A percentile compares a stretch with the other conserved stretches of the same genome.
Evolutionary conservation across 2,888 invertebrate species (phyloP).

Genomic region (Drosophila putrida): DNA sequence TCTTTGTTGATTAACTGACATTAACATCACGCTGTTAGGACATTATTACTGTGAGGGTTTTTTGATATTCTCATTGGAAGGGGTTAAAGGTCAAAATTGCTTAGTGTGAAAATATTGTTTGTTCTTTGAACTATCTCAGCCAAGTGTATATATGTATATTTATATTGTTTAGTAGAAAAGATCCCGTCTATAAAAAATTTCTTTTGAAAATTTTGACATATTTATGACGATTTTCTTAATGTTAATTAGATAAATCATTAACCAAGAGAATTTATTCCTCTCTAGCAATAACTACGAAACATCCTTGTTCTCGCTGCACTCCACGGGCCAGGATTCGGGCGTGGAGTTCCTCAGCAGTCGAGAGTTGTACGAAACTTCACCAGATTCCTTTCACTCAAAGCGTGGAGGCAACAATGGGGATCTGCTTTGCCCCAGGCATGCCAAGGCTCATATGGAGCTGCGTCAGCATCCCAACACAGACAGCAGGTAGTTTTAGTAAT

Average conservation of each 20-base stretch:
- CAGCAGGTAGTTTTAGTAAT: constrained; percentile 75
- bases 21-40: too few species aligned
- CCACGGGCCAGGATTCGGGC: constrained; percentile 93
- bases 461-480: constrained; percentile 78
- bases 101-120: too few species aligned
- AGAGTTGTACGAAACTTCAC: constrained; percentile 83
- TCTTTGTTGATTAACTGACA: too few species aligned
- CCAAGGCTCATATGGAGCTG: constrained; percentile 75
- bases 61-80: too few species aligned
- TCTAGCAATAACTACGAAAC: constrained; percentile 87
- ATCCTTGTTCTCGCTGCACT: constrained; percentile 92
- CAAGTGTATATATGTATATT: too few species aligned
- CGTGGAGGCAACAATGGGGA: constrained; percentile 57
- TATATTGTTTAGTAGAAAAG: too few species aligned
- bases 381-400: constrained; percentile 80
- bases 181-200: too few species aligned
- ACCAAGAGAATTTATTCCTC: background rate
- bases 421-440: constrained; percentile 80
- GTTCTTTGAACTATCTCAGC: too few species aligned
- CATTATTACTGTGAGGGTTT: too few species aligned
- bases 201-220: too few species aligned
- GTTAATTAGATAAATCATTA: background rate
- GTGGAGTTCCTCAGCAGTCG: constrained; percentile 87
- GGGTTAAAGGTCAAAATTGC: too few species aligned
- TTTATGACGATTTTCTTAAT: too few species aligned